Conservation (phyloP, 2,888 invertebrate genomes). For the Papilio elwesi region DNA sequence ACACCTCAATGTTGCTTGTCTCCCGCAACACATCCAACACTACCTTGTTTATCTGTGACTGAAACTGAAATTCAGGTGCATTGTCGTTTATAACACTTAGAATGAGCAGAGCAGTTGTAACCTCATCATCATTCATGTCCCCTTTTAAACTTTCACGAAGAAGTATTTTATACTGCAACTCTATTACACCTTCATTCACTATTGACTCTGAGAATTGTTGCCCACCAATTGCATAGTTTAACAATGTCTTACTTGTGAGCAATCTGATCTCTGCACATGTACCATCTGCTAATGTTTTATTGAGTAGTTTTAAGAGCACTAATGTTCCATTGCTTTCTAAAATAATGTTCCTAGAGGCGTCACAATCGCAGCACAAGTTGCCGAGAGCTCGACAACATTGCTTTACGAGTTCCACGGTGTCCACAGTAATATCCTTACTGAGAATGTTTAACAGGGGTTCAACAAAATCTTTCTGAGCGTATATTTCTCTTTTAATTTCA, state of each 20-base stretch:
- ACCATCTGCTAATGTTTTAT: conserved; percentile 58
- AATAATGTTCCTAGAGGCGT: conserved; percentile 85
- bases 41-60: conserved; percentile 81
- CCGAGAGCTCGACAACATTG: conserved; percentile 93
- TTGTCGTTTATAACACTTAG: conserved; percentile 86
- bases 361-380: conserved; percentile 95
- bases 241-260: conserved; percentile 89
- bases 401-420: conserved; percentile 84
- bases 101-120: conserved; percentile 83
- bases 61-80: conserved; percentile 84
- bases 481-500: conserved; percentile 88
- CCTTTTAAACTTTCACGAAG: conserved; percentile 73
- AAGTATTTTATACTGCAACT: conserved; percentile 81
- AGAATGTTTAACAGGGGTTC: conserved; percentile 84
- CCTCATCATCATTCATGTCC: conserved; percentile 82
- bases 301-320: conserved; percentile 71
- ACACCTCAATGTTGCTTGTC: conserved; percentile 88
- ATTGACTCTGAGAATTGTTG: conserved; percentile 86
- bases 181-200: conserved; percentile 81
- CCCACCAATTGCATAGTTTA: conserved; percentile 92
- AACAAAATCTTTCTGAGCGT: conserved; percentile 86
- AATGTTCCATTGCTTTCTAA: conserved; percentile 77
- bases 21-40: conserved; percentile 86
- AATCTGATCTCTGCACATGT: conserved; percentile 82
- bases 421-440: conserved; percentile 59